Conservation (phyloP, 2,888 invertebrate species). For the Aspidiotus destructor region DNA sequence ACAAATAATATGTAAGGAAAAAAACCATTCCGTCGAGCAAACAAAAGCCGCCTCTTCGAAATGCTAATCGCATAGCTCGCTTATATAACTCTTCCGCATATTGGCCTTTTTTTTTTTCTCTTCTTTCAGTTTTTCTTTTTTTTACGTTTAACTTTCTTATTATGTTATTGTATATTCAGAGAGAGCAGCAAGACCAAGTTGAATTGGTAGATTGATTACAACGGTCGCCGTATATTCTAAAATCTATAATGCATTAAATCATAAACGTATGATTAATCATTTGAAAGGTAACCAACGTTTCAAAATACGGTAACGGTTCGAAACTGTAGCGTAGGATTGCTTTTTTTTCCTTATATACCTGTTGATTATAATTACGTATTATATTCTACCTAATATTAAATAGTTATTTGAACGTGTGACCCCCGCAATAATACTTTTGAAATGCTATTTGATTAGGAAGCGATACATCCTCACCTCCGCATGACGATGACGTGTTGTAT, state of each 20-base stretch:
- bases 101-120: conserved; percentile 5
- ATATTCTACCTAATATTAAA: too few species aligned
- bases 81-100: neutral
- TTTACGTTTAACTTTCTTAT: conserved; percentile 25
- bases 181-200: conserved; percentile 27
- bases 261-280: conserved; percentile 19
- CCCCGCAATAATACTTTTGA: neutral
- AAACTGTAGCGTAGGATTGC: conserved; percentile 19
- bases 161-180: conserved; percentile 28
- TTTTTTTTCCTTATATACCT: neutral
- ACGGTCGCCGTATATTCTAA: conserved; percentile 23
- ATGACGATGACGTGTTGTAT: neutral
- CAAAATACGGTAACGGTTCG: conserved; percentile 22
- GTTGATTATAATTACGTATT: too few species aligned
- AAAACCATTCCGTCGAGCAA: neutral
- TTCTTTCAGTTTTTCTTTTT: conserved; percentile 9
- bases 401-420: neutral
- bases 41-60: neutral
- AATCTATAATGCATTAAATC: conserved; percentile 23
- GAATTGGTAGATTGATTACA: conserved; percentile 35
- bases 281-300: conserved; percentile 21
- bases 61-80: neutral
- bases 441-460: neutral
- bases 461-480: neutral
- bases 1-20: neutral